phyloP scores from a whole-genome alignment of 1,140 invertebrate species.

The Lutraria rhynchaena region DNA sequence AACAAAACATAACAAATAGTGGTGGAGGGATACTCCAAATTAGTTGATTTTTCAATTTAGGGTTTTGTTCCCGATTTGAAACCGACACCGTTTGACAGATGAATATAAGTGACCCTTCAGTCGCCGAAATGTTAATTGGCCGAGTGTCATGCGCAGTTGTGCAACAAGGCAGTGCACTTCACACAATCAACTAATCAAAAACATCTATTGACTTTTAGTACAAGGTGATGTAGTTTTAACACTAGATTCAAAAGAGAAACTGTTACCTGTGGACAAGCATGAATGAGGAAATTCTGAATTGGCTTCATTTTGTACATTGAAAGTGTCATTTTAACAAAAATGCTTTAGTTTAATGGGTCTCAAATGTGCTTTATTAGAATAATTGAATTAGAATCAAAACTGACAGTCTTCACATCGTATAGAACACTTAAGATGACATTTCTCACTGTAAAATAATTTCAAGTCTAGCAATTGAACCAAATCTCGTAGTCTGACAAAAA shows the following conservation, averaged over 20 bases:
- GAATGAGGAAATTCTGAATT: not conserved
- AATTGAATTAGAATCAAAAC: slow-evolving; percentile 42
- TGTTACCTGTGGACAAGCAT: slow-evolving; percentile 8
- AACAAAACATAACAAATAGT: slow-evolving; percentile 51
- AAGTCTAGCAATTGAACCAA: too few species aligned
- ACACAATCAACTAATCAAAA: slow-evolving; percentile 25
- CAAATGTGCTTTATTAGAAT: slow-evolving; percentile 15
- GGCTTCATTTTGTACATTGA: slow-evolving; percentile 43
- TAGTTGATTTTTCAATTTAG: slow-evolving; percentile 52
- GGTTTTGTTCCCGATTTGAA: slow-evolving; percentile 25
- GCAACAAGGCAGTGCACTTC: slow-evolving; percentile 29
- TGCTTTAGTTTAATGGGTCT: not conserved
- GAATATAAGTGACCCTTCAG: slow-evolving; percentile 33
- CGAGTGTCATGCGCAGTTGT: slow-evolving; percentile 53
- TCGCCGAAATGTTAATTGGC: slow-evolving; percentile 44
- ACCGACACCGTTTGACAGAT: slow-evolving; percentile 39
- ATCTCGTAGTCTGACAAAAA: too few species aligned
- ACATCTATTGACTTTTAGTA: slow-evolving; percentile 30
- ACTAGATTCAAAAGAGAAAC: slow-evolving; percentile 24
- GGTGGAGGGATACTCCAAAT: slow-evolving; percentile 18
- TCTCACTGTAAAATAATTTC: too few species aligned
- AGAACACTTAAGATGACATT: too few species aligned
- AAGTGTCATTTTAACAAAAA: slow-evolving; percentile 44
- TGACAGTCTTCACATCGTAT: slow-evolving; percentile 17
- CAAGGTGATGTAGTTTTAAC: too few species aligned